phyloP scores from a whole-genome alignment of 2,113 vertebrate genomes.

The Phylloscopus trochiloides region DNA sequence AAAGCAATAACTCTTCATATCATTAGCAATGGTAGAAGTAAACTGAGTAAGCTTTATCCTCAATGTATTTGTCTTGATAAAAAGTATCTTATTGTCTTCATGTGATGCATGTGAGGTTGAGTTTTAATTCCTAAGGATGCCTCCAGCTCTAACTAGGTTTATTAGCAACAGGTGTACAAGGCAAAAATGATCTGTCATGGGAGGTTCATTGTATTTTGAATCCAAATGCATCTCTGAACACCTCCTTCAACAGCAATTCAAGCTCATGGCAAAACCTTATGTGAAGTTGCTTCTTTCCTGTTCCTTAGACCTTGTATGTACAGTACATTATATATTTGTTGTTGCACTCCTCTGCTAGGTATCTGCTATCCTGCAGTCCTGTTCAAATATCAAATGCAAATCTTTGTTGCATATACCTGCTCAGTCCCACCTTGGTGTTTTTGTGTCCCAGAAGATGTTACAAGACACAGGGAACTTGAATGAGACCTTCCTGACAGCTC shows the following conservation, averaged over 20 bases:
- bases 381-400: neutral
- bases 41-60: neutral
- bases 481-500: neutral
- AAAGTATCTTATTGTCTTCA: neutral
- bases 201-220: neutral
- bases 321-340: neutral
- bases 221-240: neutral
- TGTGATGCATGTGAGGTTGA: neutral
- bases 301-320: neutral
- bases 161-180: neutral
- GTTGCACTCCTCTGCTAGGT: neutral
- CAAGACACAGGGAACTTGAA: neutral
- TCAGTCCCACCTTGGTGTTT: neutral
- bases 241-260: neutral
- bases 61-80: slow-evolving; percentile 27
- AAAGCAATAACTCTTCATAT: neutral
- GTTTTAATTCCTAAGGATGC: neutral
- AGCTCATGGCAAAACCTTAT: neutral
- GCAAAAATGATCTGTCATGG: neutral
- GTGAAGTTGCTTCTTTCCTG: neutral
- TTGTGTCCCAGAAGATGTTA: neutral
- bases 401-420: neutral
- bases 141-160: neutral
- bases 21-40: slow-evolving; percentile 15
- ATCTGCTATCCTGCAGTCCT: neutral